These are phyloP conservation scores for Phalacrocorax brasilianus DNA, from an alignment of 2,113 vertebrate genomes.

Conservation along the genomic window DNA sequence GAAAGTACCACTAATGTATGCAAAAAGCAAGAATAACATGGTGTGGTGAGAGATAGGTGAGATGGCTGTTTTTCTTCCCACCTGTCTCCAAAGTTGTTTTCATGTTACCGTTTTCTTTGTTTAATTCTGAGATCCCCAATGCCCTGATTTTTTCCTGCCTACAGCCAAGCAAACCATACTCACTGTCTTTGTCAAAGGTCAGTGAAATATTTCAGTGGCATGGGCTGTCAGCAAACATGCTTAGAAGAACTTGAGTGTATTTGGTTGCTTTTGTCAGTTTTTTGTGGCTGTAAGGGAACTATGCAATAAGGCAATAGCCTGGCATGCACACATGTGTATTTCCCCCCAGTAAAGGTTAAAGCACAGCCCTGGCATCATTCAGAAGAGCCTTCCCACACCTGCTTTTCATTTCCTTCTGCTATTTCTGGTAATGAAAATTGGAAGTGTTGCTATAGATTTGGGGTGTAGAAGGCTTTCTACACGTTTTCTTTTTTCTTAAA, in stretches of 20 bases:
- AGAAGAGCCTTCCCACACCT: constrained; percentile 74
- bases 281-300: constrained; percentile 29
- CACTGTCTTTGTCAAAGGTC: constrained; percentile 33
- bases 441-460: constrained; percentile 64
- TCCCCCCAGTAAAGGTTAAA: constrained; percentile 63
- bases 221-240: constrained; percentile 1
- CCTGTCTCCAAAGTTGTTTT: constrained; percentile 15
- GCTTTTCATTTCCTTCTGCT: constrained; percentile 80
- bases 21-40: background rate
- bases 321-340: constrained; percentile 41
- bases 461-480: constrained; percentile 61
- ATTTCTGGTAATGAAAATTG: constrained; percentile 78
- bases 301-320: constrained; percentile 25
- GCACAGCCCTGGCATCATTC: constrained; percentile 66
- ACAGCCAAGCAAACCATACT: constrained; percentile 7
- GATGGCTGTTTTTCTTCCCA: constrained; percentile 10
- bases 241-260: constrained; percentile 43
- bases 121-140: constrained; percentile 17
- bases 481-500: constrained; percentile 59
- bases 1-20: background rate
- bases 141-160: background rate
- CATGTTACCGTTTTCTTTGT: background rate
- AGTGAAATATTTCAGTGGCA: constrained; percentile 34
- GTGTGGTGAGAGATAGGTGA: background rate
- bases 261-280: constrained; percentile 56